A percentile compares a stretch with the other conserved stretches of the same genome.
phyloP scores from a whole-genome alignment of 2,888 invertebrate genomes.

The Timema podura region DNA sequence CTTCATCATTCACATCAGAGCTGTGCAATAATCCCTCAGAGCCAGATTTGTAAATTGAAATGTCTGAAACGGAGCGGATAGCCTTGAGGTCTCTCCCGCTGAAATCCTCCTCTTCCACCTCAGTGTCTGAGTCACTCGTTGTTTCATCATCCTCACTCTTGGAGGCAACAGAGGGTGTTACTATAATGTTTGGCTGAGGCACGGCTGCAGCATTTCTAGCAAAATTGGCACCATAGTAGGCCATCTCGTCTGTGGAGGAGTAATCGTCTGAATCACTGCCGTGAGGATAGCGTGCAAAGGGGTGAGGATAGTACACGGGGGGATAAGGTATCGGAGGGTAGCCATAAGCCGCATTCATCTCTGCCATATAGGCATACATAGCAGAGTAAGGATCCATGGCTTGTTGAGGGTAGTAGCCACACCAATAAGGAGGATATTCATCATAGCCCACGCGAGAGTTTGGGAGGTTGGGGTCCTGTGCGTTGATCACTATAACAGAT shows the following conservation, averaged over 20 bases:
- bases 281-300: slow-evolving; percentile 30
- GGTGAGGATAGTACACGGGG: slow-evolving; percentile 34
- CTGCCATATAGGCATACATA: slow-evolving; percentile 38
- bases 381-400: slow-evolving; percentile 36
- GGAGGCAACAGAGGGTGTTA: slow-evolving; percentile 42
- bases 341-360: slow-evolving; percentile 37
- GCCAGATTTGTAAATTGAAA: slow-evolving; percentile 45
- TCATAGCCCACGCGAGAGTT: slow-evolving; percentile 26
- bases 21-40: slow-evolving; percentile 31
- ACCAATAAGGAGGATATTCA: slow-evolving; percentile 24
- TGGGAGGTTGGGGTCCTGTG: slow-evolving; percentile 19
- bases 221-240: slow-evolving; percentile 37
- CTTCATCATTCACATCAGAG: slow-evolving; percentile 34
- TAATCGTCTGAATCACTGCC: slow-evolving; percentile 37
- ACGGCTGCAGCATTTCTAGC: slow-evolving; percentile 17
- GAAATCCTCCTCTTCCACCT: slow-evolving; percentile 38
- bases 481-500: slow-evolving; percentile 29
- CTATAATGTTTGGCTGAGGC: slow-evolving; percentile 41
- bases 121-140: slow-evolving; percentile 35
- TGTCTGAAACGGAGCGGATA: slow-evolving; percentile 52
- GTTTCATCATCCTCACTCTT: slow-evolving; percentile 23
- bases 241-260: slow-evolving; percentile 47
- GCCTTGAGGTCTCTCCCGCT: slow-evolving; percentile 42
- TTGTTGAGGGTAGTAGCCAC: slow-evolving; percentile 29
- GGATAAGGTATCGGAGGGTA: slow-evolving; percentile 28